Evolutionary conservation across 2,113 vertebrate species (phyloP).

Genomic region (Colinus virginianus): DNA sequence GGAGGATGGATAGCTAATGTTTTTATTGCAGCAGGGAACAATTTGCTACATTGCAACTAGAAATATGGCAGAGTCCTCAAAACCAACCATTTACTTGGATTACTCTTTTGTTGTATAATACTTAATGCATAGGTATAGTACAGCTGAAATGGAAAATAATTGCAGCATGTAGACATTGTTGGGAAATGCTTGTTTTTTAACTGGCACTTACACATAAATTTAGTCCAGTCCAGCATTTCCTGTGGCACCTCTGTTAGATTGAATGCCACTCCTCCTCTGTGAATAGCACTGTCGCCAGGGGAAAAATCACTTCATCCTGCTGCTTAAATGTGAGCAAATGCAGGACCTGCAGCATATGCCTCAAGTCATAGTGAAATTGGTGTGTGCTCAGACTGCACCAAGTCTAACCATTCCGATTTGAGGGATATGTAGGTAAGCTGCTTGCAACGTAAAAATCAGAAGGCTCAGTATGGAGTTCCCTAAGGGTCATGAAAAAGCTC

Average conservation of each 20-base stretch:
- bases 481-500: neutral
- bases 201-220: neutral
- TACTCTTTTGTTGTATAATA: neutral
- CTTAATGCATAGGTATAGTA: neutral
- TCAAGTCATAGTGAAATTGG: neutral
- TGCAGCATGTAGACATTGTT: neutral
- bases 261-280: neutral
- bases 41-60: neutral
- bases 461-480: neutral
- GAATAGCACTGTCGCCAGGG: neutral
- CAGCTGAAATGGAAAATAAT: neutral
- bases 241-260: neutral
- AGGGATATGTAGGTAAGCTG: neutral
- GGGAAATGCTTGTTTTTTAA: neutral
- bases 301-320: neutral
- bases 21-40: neutral
- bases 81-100: neutral
- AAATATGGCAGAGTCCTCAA: neutral
- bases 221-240: neutral
- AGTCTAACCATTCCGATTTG: neutral
- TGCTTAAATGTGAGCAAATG: neutral
- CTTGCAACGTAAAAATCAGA: neutral
- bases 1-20: neutral
- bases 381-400: neutral
- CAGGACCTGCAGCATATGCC: neutral